These are phyloP conservation scores for Limnephilus marmoratus DNA, from an alignment of 2,888 invertebrate genomes.

Conservation along the genomic window DNA sequence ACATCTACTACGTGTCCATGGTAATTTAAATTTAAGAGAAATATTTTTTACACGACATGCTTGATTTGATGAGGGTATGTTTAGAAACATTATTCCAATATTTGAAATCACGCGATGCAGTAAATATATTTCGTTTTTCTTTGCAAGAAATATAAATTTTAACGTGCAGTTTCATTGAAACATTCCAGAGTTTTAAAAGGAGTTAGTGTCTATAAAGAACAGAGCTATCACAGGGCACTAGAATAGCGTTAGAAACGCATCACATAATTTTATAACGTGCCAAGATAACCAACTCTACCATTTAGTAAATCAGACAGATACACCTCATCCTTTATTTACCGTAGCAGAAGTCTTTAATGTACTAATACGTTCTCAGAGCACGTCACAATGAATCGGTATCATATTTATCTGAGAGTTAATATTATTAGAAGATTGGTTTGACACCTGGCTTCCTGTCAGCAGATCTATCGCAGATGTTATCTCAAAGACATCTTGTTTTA, in stretches of 20 bases:
- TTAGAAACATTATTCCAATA: too few relatives aligned
- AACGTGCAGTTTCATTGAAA: too few relatives aligned
- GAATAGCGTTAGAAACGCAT: background rate
- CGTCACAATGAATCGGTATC: background rate
- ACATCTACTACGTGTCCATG: too few relatives aligned
- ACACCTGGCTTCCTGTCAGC: background rate
- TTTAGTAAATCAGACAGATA: background rate
- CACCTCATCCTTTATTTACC: background rate
- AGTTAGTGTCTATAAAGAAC: too few relatives aligned
- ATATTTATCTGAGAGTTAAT: background rate
- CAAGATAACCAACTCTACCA: background rate
- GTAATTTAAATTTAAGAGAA: too few relatives aligned
- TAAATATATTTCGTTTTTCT: too few relatives aligned
- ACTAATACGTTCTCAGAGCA: background rate
- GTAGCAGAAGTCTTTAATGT: background rate
- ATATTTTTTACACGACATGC: too few relatives aligned
- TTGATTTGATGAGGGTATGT: too few relatives aligned
- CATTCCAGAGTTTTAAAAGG: too few relatives aligned
- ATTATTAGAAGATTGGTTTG: background rate
- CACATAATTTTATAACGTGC: background rate
- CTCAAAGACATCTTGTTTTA: background rate
- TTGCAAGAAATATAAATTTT: too few relatives aligned
- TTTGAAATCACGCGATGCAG: too few relatives aligned
- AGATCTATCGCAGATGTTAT: constrained; percentile 26
- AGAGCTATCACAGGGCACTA: too few relatives aligned